These are phyloP conservation scores for Zeugodacus cucurbitae DNA, from an alignment of 1,140 invertebrate species.

Conservation along the genomic window DNA sequence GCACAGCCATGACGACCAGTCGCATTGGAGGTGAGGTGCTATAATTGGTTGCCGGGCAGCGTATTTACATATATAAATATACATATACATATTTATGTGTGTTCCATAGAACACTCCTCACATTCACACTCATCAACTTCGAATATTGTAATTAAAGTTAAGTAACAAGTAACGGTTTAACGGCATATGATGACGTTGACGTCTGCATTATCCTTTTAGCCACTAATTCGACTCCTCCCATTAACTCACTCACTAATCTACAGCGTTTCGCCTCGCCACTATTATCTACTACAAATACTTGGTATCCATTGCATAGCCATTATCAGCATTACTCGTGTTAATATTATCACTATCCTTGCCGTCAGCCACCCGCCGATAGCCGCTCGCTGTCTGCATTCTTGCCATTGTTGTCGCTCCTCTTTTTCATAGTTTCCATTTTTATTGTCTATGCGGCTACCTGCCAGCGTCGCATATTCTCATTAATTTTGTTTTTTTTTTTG, in stretches of 20 bases:
- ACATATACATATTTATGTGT: not conserved
- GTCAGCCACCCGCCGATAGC: too few relatives aligned
- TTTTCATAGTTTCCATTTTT: constrained; percentile 21
- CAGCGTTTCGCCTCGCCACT: not conserved
- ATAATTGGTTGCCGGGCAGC: not conserved
- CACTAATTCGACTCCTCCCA: not conserved
- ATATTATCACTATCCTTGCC: not conserved
- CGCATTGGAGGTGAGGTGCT: not conserved
- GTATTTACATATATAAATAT: not conserved
- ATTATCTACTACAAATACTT: not conserved
- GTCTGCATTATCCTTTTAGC: not conserved
- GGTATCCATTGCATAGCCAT: not conserved
- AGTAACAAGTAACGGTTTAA: constrained; percentile 4
- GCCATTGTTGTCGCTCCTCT: not conserved
- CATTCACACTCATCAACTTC: not conserved
- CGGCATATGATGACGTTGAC: not conserved
- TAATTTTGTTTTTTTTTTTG: not conserved
- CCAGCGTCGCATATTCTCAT: constrained; percentile 18
- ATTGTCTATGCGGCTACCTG: not conserved
- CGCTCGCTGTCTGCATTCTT: not conserved
- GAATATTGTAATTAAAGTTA: constrained; percentile 28
- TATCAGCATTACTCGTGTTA: not conserved
- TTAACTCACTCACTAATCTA: not conserved
- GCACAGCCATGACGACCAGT: not conserved
- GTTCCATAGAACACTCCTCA: not conserved